Percentiles rank a stretch among this genome's conserved stretches.
phyloP scores from a whole-genome alignment of 2,888 invertebrate genomes.

The Pseudeuparius sepicola region DNA sequence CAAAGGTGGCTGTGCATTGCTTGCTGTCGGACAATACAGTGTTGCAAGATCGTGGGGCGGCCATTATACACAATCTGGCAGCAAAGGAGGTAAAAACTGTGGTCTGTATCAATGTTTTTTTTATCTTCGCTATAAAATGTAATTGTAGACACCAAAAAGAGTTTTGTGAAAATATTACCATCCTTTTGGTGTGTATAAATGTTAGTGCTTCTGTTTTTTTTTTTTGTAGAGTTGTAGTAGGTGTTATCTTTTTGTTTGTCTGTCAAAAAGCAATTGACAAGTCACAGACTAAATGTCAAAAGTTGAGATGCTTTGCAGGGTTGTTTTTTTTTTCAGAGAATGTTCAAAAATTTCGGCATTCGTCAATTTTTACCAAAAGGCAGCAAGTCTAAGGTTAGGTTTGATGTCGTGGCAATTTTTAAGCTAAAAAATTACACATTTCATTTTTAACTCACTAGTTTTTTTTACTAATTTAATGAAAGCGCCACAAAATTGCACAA shows the following conservation, averaged over 20 bases:
- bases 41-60: constrained; percentile 72
- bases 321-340: constrained; percentile 60
- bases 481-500: too few relatives aligned
- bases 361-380: constrained; percentile 54
- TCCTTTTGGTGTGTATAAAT: too few relatives aligned
- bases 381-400: constrained; percentile 53
- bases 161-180: too few relatives aligned
- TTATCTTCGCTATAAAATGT: not conserved
- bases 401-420: too few relatives aligned
- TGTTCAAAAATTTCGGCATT: constrained; percentile 53
- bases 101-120: constrained; percentile 64
- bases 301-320: too few relatives aligned
- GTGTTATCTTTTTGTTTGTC: too few relatives aligned
- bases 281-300: too few relatives aligned
- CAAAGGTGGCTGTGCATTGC: constrained; percentile 83
- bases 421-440: too few relatives aligned
- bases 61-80: constrained; percentile 82
- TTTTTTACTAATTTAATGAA: too few relatives aligned
- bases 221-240: constrained; percentile 9
- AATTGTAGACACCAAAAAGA: too few relatives aligned
- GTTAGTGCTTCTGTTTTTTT: constrained; percentile 5
- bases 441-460: not conserved
- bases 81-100: constrained; percentile 96
- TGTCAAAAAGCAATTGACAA: too few relatives aligned
- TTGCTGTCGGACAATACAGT: constrained; percentile 60